Evolutionary conservation across 2,888 invertebrate genomes (phyloP), one percentile per base, ranked within the genome.

Genomic region (Stenolophus ochropezus): DNA sequence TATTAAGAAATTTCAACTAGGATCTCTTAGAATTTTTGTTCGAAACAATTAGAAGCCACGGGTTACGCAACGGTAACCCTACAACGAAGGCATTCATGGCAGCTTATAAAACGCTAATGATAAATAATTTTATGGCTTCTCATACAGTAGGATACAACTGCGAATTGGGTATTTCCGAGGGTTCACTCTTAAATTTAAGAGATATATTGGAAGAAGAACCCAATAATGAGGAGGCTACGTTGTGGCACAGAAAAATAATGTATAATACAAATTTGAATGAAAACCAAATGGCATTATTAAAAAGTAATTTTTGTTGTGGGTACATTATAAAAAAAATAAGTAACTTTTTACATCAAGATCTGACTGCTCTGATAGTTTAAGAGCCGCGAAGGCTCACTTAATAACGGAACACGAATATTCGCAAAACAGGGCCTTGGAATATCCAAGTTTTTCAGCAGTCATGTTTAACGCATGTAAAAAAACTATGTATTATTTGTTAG

Each of bases 11-110:
- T n/a, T n/a, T n/a, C n/a, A n/a, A n/a, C n/a, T n/a, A n/a, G n/a
- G n/a, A n/a, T n/a, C n/a, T n/a, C n/a, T n/a, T n/a, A n/a, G 80
- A 74, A 82, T 80, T 73, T 80, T 74, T 74, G n/a, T 82, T 80
- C 16, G 51, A 80, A 8, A 25, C 25, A 18, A 47, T 82, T 23
- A 73, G 82, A 5, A 82, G 74, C 27, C 79, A 79, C 23, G 80
- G 79, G 1, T 51, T 42, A 1, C 20, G 83, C 11, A 82, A 83
- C 18, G 76, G 79, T 1, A 79, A 75, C 27, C 83, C 81, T 0
- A 27, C 65, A 1, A 77, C 33, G 16, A 20, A 49, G 3, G 71
- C 76, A n/a, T 82, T 82, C 51, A 21, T 51, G 1, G 74, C 25
- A 14, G 47, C 75, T 0, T 83, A 69, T 58, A 82, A 82, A 53